Conservation (phyloP, 1,140 invertebrate species). For the Drosophila parvula region DNA sequence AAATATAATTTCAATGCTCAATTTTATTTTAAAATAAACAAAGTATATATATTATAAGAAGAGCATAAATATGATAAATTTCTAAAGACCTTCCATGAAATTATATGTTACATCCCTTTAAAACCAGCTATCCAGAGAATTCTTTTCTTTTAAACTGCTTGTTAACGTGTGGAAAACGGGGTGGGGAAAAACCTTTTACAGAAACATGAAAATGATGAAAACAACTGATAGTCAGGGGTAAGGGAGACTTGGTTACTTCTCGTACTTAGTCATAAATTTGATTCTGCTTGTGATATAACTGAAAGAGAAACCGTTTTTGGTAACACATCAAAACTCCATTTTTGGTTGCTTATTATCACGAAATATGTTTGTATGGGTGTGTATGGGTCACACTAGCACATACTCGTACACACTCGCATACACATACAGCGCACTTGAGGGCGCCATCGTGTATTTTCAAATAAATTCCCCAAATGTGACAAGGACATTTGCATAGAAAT, state of each 20-base stretch:
- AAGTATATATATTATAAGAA: too few species aligned
- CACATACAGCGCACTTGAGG: constrained; percentile 29
- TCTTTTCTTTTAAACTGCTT: background rate
- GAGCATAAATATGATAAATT: too few species aligned
- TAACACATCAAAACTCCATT: constrained; percentile 46
- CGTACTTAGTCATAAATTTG: constrained; percentile 7
- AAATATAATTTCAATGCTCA: background rate
- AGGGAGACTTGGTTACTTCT: background rate
- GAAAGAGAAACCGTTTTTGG: constrained; percentile 27
- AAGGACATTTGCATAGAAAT: constrained; percentile 80
- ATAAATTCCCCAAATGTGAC: constrained; percentile 80
- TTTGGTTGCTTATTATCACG: constrained; percentile 64
- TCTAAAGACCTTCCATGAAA: too few species aligned
- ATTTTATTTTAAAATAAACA: background rate
- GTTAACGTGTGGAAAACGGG: background rate
- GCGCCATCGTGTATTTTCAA: constrained; percentile 58
- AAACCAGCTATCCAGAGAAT: background rate
- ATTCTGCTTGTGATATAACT: constrained; percentile 18
- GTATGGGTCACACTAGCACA: constrained; percentile 7
- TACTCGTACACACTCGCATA: constrained; percentile 4
- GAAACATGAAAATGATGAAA: constrained; percentile 20
- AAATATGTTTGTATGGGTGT: constrained; percentile 8
- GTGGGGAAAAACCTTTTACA: constrained; percentile 4
- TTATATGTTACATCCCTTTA: background rate
- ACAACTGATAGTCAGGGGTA: constrained; percentile 12